Percentiles rank a stretch among this genome's conserved stretches.
Conservation (phyloP, 2,888 invertebrate species). For the Nephrotoma flavescens region DNA sequence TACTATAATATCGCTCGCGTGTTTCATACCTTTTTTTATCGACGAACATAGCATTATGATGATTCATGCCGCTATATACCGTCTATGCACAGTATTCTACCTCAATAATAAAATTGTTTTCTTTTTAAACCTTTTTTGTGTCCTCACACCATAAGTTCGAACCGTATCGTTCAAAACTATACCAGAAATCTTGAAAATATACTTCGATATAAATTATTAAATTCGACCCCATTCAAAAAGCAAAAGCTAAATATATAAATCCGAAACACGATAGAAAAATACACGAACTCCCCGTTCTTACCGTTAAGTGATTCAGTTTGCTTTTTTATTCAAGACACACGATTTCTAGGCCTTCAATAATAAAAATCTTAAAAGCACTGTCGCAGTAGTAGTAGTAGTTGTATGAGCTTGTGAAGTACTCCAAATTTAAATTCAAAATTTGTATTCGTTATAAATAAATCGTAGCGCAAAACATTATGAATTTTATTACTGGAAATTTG, state of each 20-base stretch:
- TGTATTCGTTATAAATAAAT: background rate
- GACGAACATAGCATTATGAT: background rate
- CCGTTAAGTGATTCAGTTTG: background rate
- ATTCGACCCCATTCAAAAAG: background rate
- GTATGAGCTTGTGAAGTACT: too few species aligned
- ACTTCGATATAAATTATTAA: background rate
- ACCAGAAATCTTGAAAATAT: background rate
- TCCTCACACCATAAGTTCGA: background rate
- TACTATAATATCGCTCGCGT: background rate
- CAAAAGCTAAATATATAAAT: background rate
- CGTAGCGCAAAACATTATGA: background rate
- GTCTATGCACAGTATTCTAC: background rate
- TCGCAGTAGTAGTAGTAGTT: too few species aligned
- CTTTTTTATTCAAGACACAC: background rate
- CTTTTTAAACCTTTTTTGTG: background rate
- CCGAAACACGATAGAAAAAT: background rate
- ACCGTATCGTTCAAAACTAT: background rate
- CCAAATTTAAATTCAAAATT: background rate
- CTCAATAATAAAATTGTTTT: background rate
- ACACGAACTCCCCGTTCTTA: background rate
- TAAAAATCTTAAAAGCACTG: background rate
- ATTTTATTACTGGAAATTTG: background rate
- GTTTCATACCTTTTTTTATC: background rate
- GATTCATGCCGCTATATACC: background rate
- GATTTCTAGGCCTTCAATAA: background rate